Conservation (phyloP, 2,888 invertebrate species). For the Lasiommata megera region DNA sequence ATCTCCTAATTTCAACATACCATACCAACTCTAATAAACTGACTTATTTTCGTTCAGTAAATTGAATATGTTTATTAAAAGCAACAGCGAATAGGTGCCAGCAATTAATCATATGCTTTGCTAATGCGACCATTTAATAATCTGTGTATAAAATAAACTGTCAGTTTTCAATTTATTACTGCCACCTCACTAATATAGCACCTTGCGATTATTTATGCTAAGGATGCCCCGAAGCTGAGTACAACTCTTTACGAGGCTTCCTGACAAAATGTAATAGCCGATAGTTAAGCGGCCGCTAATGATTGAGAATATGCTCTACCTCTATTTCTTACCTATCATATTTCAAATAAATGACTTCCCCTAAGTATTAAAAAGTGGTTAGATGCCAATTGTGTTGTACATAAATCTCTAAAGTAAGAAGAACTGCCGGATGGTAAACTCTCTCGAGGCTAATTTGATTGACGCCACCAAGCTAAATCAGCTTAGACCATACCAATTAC, state of each 20-base stretch:
- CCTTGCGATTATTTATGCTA: constrained; percentile 15
- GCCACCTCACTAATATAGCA: constrained; percentile 13
- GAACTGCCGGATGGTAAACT: too few species aligned
- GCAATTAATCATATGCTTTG: background rate
- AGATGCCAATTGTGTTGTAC: too few species aligned
- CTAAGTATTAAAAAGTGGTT: too few species aligned
- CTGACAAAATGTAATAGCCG: constrained; percentile 23
- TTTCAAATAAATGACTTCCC: constrained; percentile 11
- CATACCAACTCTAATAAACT: too few species aligned
- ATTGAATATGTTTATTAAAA: too few species aligned
- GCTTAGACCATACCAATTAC: too few species aligned
- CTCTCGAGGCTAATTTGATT: too few species aligned
- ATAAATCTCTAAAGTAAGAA: too few species aligned
- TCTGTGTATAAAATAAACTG: constrained; percentile 6
- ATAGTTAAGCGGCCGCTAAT: constrained; percentile 25
- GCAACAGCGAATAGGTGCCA: too few species aligned
- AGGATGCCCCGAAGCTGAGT: constrained; percentile 12
- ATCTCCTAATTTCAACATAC: too few species aligned
- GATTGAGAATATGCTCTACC: constrained; percentile 21
- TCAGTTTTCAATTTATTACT: constrained; percentile 15
- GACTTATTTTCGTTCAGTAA: too few species aligned
- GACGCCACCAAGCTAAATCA: too few species aligned
- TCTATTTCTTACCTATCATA: constrained; percentile 13
- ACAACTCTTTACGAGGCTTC: constrained; percentile 12
- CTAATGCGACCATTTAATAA: constrained; percentile 7